Conservation (phyloP, 1,140 invertebrate genomes). For the Myzus persicae region DNA sequence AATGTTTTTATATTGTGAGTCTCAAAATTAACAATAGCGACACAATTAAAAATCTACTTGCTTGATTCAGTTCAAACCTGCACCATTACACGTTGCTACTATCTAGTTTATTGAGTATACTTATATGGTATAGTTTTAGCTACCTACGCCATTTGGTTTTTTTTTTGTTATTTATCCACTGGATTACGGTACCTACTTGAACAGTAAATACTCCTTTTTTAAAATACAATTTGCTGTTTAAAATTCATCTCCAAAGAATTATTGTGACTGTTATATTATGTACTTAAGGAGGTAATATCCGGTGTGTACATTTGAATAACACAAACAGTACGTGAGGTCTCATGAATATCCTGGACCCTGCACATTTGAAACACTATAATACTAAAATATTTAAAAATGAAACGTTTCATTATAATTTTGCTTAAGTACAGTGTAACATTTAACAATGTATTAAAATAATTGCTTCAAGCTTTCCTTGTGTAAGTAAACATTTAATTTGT, state of each 20-base stretch:
- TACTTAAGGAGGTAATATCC: background rate
- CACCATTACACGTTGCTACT: background rate
- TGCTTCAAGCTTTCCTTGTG: background rate
- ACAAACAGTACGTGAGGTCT: constrained; percentile 6
- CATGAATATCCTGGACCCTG: background rate
- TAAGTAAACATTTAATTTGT: background rate
- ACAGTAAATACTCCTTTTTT: background rate
- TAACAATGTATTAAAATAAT: background rate
- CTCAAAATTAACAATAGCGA: background rate
- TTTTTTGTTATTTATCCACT: background rate
- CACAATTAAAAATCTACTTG: background rate
- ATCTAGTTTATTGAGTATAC: background rate
- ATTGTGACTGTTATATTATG: background rate
- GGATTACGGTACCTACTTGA: background rate
- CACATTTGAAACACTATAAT: background rate
- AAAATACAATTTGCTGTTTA: background rate
- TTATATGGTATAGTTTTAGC: background rate
- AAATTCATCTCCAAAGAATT: background rate
- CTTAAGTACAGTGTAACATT: background rate
- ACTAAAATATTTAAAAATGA: background rate
- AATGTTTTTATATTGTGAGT: background rate
- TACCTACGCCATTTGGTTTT: background rate
- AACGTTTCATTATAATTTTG: background rate
- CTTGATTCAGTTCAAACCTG: background rate
- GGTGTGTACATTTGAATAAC: background rate